Evolutionary conservation across 1,140 invertebrate genomes (phyloP).

Genomic region (Prorops nasuta): DNA sequence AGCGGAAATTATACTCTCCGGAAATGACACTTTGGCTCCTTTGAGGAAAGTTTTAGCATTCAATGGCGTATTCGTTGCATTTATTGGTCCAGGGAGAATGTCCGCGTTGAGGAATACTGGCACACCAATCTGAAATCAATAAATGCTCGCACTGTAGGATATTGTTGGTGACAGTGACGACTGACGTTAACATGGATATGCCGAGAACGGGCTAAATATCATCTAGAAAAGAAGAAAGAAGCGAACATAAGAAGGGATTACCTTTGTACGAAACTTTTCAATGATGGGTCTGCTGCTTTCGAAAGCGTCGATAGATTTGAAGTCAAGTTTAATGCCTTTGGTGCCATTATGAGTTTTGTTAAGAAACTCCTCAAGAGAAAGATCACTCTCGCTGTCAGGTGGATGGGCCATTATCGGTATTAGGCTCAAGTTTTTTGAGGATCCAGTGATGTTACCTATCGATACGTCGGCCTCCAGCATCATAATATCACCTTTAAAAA

Average conservation of each 20-base stretch:
- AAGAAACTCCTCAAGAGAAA: slow-evolving; percentile 75
- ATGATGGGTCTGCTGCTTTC: slow-evolving; percentile 64
- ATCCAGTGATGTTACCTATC: slow-evolving; percentile 58
- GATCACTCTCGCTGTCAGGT: slow-evolving; percentile 69
- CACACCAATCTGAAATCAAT: slow-evolving; percentile 61
- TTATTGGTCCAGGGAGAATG: slow-evolving; percentile 76
- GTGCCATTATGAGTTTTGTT: slow-evolving; percentile 56
- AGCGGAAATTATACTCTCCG: slow-evolving; percentile 71
- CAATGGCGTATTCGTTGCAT: slow-evolving; percentile 62
- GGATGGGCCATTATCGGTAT: slow-evolving; percentile 87
- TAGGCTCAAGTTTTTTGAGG: slow-evolving; percentile 29
- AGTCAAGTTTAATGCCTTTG: slow-evolving; percentile 84
- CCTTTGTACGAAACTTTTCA: slow-evolving; percentile 47
- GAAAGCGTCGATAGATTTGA: slow-evolving; percentile 80
- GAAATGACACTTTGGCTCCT: slow-evolving; percentile 60
- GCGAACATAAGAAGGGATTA: too few relatives aligned
- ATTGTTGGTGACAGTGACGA: too few relatives aligned
- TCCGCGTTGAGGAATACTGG: slow-evolving; percentile 90
- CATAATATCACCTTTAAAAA: slow-evolving; percentile 62
- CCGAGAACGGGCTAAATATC: too few relatives aligned
- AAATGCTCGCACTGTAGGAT: neutral
- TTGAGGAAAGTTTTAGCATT: slow-evolving; percentile 68
- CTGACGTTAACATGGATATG: too few relatives aligned
- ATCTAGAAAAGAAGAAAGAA: too few relatives aligned
- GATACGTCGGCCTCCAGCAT: slow-evolving; percentile 89